phyloP scores from a whole-genome alignment of 2,797 vertebrate genomes.

The Xiphophorus birchmanni region DNA sequence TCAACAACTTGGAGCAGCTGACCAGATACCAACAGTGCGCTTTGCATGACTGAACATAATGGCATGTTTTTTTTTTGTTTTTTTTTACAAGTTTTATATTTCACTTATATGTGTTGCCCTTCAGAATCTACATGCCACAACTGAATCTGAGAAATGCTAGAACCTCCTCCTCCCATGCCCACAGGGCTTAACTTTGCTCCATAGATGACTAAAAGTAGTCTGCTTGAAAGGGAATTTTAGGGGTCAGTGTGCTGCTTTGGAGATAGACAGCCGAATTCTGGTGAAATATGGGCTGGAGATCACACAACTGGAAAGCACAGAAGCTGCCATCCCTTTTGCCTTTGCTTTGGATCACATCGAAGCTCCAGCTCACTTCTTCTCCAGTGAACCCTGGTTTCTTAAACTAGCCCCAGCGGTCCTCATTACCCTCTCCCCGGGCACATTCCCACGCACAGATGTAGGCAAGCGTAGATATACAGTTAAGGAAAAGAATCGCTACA shows the following conservation, averaged over 20 bases:
- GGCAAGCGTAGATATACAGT: constrained; percentile 12
- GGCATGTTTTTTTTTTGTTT: neutral
- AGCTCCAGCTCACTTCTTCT: constrained; percentile 64
- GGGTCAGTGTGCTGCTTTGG: constrained; percentile 15
- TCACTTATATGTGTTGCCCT: neutral
- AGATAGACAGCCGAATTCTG: constrained; percentile 30
- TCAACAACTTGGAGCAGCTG: neutral
- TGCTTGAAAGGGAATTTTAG: constrained; percentile 6
- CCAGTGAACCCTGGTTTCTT: constrained; percentile 74
- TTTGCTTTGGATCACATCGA: constrained; percentile 30
- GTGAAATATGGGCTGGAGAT: constrained; percentile 44
- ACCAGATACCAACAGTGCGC: neutral
- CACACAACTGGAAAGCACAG: constrained; percentile 44
- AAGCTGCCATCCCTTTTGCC: constrained; percentile 31
- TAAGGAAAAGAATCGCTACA: constrained; percentile 27
- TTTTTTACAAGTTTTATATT: neutral
- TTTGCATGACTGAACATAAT: neutral
- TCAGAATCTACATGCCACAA: constrained; percentile 8
- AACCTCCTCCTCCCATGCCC: constrained; percentile 3
- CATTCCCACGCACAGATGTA: constrained; percentile 23
- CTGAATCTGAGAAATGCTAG: constrained; percentile 2
- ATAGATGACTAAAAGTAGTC: neutral
- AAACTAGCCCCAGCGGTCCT: constrained; percentile 82
- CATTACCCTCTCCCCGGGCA: constrained; percentile 79
- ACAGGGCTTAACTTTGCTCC: neutral